Evolutionary conservation across 2,797 vertebrate genomes (phyloP).

Genomic region (Poeciliopsis paucimaculata): DNA sequence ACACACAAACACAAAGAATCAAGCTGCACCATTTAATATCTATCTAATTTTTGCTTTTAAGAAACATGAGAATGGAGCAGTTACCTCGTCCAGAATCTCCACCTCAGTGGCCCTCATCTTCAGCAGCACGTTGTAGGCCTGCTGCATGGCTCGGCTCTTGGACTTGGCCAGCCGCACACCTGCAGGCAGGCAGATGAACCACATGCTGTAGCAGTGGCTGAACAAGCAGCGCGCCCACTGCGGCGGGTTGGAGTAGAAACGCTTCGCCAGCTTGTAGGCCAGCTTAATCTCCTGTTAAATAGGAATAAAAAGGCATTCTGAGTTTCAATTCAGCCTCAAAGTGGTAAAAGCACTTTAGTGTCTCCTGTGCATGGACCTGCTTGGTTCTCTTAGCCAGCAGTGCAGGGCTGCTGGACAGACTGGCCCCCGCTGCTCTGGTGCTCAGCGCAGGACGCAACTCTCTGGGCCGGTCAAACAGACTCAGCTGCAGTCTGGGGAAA

Average conservation of each 20-base stretch:
- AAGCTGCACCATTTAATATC: background rate
- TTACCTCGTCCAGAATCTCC: slow-evolving; percentile 94
- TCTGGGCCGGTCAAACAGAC: slow-evolving; percentile 91
- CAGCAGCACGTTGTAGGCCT: slow-evolving; percentile 89
- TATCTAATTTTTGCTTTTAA: background rate
- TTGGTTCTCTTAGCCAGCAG: slow-evolving; percentile 97
- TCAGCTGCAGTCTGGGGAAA: slow-evolving; percentile 88
- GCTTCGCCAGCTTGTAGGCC: slow-evolving; percentile 93
- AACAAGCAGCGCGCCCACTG: slow-evolving; percentile 95
- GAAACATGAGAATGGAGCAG: background rate
- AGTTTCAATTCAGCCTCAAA: background rate
- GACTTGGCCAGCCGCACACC: slow-evolving; percentile 87
- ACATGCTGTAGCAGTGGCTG: slow-evolving; percentile 96
- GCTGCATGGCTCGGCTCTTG: slow-evolving; percentile 91
- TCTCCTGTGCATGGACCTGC: slow-evolving; percentile 80
- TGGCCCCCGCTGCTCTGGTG: slow-evolving; percentile 83
- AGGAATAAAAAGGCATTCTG: background rate
- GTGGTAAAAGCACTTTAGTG: background rate
- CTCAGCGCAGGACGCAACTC: slow-evolving; percentile 86
- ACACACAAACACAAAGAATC: background rate
- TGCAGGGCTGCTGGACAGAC: slow-evolving; percentile 90
- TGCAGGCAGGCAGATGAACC: slow-evolving; percentile 98
- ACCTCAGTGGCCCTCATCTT: slow-evolving; percentile 94
- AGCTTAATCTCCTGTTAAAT: slow-evolving; percentile 91
- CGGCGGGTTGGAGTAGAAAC: slow-evolving; percentile 86